phyloP scores from a whole-genome alignment of 2,888 invertebrate genomes.

The Noctua fimbriata region DNA sequence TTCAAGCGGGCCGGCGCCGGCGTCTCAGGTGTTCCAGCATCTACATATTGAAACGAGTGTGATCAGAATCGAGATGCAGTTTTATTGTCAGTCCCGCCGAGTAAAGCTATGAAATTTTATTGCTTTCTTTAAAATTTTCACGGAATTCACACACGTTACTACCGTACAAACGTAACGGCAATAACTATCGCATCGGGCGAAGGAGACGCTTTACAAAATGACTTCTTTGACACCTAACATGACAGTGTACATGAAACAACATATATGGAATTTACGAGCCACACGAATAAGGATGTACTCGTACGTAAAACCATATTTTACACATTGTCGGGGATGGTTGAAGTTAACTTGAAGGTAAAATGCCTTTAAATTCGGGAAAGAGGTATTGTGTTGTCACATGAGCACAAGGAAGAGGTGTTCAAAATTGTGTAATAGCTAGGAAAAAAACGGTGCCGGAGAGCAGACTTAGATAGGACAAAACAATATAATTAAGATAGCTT shows the following conservation, averaged over 20 bases:
- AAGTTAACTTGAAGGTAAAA: constrained; percentile 46
- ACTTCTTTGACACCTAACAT: constrained; percentile 67
- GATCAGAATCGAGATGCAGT: constrained; percentile 89
- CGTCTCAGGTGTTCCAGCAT: constrained; percentile 87
- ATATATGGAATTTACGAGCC: constrained; percentile 65
- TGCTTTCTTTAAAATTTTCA: constrained; percentile 78
- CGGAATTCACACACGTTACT: constrained; percentile 72
- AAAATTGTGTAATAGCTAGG: constrained; percentile 5
- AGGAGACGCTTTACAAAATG: constrained; percentile 64
- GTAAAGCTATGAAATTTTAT: constrained; percentile 85
- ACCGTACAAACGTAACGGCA: constrained; percentile 70
- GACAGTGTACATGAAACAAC: constrained; percentile 65
- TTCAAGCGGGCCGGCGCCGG: constrained; percentile 77
- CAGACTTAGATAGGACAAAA: neutral
- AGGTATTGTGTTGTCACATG: constrained; percentile 30
- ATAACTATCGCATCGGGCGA: constrained; percentile 67
- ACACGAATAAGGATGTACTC: constrained; percentile 34
- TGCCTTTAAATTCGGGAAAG: constrained; percentile 39
- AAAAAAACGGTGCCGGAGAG: neutral
- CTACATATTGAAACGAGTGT: constrained; percentile 88
- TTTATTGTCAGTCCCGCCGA: constrained; percentile 87
- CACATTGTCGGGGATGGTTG: constrained; percentile 36
- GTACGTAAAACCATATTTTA: constrained; percentile 61
- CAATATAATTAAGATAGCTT: neutral
- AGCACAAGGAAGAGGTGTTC: constrained; percentile 1